Evolutionary conservation across 2,113 vertebrate species (phyloP).

Genomic region (Tragelaphus buxtoni): DNA sequence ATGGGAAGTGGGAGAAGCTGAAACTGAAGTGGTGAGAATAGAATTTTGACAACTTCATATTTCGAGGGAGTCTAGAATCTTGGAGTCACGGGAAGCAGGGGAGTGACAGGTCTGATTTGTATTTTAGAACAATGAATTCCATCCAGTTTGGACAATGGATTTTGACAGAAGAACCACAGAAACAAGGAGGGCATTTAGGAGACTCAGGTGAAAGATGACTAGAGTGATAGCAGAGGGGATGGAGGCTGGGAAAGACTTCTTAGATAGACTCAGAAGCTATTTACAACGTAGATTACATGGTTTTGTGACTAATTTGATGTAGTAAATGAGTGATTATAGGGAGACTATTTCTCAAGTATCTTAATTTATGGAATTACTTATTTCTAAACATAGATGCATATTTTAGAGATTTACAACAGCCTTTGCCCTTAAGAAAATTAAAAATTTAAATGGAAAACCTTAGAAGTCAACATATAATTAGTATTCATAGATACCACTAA

Average conservation of each 20-base stretch:
- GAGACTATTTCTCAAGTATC: not conserved
- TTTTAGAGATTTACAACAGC: not conserved
- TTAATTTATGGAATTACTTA: not conserved
- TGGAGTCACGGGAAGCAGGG: not conserved
- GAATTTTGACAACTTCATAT: not conserved
- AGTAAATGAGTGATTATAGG: not conserved
- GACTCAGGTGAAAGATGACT: not conserved
- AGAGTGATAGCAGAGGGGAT: not conserved
- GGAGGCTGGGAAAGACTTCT: not conserved
- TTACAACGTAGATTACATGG: not conserved
- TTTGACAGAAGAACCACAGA: not conserved
- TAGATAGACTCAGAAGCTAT: not conserved
- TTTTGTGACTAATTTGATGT: not conserved
- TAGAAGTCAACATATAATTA: conserved; percentile 12
- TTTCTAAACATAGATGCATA: not conserved
- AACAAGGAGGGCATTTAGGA: not conserved
- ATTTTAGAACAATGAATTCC: not conserved
- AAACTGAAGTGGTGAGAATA: not conserved
- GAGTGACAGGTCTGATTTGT: not conserved
- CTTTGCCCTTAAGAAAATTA: not conserved
- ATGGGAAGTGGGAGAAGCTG: not conserved
- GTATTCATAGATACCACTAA: not conserved
- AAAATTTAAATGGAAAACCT: conserved; percentile 6
- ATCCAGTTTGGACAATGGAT: not conserved
- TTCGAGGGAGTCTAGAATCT: not conserved